Evolutionary conservation across 1,140 invertebrate species (phyloP), one percentile per base, ranked within the genome.

Genomic region (Phenacoccus solenopsis): DNA sequence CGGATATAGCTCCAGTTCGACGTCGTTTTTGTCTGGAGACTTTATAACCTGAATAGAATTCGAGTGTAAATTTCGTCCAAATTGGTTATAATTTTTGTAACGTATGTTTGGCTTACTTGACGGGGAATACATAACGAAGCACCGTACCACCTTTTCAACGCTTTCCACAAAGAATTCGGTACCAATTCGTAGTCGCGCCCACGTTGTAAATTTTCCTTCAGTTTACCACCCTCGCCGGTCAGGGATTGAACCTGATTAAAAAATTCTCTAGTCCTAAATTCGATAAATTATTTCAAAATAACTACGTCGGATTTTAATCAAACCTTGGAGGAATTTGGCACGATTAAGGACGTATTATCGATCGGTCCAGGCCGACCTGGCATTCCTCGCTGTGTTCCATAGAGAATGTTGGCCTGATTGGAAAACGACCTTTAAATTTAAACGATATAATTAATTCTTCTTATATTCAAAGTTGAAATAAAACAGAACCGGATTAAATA

Each of bases 141-240:
- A 28, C 90, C 89, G 80, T 94, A 94, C 92, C 91, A 94, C 61
- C 87, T 84, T 70, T 86, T 86, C 56, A 94, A 78, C 16, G 90
- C 90, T 75, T 89, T 87, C 91, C 91, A 94, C 70, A 94, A 80
- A 25, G 88, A 84, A 76, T 92, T 90, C 21, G 91, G 90, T 28
- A 94, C 83, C 38, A 93, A 79, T 78, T 91, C 88, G 81, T 90
- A 94, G 80, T 94, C 90, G 74, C 87, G 82, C 69, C 85, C 85
- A 77, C 88, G 84, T 10, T 84, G 83, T 59, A 94, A 78, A 78
- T 90, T 88, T 69, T 84, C 81, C 71, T 87, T 87, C 68, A 94
- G 80, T 74, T 87, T 84, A 0, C 91, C 91, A 57, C 91, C 91
- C 82, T 94, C 92, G 71, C 88, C 90, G n/a, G 91, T 94, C 56